Percentiles rank a stretch among this genome's conserved stretches.
Evolutionary conservation across 2,888 invertebrate species (phyloP).

Genomic region (Prosapia bicincta): DNA sequence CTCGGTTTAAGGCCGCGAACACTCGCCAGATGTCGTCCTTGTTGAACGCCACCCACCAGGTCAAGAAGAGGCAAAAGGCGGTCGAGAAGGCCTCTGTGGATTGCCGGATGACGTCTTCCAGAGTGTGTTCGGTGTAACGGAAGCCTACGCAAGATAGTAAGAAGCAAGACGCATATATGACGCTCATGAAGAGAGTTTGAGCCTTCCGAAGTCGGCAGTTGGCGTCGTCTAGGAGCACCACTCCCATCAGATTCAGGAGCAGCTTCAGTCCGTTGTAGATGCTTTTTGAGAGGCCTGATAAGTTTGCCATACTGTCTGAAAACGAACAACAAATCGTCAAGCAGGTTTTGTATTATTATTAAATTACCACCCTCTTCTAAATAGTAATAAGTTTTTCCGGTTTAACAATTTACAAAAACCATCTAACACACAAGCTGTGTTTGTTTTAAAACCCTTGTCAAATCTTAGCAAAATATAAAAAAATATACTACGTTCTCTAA

Average conservation of each 20-base stretch:
- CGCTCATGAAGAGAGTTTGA: background rate
- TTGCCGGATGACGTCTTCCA: background rate
- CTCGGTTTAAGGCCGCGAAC: background rate
- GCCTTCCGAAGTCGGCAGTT: background rate
- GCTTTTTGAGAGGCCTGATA: background rate
- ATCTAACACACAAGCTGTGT: no score
- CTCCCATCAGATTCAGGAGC: background rate
- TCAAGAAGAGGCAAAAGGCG: background rate
- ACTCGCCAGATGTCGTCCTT: background rate
- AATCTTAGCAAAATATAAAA: no score
- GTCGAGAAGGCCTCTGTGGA: background rate
- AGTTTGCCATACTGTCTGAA: background rate
- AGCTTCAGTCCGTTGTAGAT: background rate
- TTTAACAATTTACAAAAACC: no score
- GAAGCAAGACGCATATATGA: background rate
- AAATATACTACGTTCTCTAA: no score
- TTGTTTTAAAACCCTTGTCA: no score
- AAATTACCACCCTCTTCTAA: no score
- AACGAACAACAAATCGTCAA: no score
- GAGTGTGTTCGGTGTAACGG: background rate
- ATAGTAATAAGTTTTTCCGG: no score
- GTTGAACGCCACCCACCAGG: background rate
- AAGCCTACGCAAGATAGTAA: background rate
- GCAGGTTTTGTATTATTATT: no score
- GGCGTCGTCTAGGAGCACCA: background rate